Evolutionary conservation across 2,888 invertebrate species (phyloP).

Genomic region (Amblyjoppa fuscipennis): DNA sequence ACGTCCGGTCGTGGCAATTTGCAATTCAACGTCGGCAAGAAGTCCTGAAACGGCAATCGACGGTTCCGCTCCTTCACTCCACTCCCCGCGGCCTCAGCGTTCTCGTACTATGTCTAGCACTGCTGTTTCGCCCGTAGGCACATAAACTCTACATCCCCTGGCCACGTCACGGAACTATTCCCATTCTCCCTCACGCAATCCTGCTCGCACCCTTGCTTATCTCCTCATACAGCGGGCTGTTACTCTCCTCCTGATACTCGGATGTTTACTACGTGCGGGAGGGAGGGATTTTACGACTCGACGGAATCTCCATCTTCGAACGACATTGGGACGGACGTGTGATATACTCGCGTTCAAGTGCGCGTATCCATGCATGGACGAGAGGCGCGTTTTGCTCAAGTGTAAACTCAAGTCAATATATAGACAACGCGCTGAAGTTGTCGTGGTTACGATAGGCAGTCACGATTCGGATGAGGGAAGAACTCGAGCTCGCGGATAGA

Average conservation of each 20-base stretch:
- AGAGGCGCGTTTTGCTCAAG: background rate
- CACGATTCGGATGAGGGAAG: background rate
- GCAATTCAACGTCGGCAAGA: conserved; percentile 69
- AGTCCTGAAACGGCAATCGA: conserved; percentile 69
- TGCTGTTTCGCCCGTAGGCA: conserved; percentile 59
- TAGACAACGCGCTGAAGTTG: background rate
- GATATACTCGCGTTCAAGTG: background rate
- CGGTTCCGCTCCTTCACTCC: conserved; percentile 56
- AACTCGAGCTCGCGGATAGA: no score
- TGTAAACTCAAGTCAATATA: background rate
- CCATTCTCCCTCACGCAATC: background rate
- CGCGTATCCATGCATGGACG: conserved; percentile 17
- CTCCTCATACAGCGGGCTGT: background rate
- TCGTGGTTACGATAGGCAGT: background rate
- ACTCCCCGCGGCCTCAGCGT: background rate
- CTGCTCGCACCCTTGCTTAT: background rate
- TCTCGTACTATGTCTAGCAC: conserved; percentile 17
- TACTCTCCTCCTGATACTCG: conserved; percentile 9
- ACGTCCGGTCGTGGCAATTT: conserved; percentile 71
- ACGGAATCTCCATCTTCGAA: conserved; percentile 25
- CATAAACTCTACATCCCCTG: background rate
- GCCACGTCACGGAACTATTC: background rate
- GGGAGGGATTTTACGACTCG: conserved; percentile 47
- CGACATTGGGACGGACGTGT: conserved; percentile 23
- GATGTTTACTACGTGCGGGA: background rate